Percentiles rank a stretch among this genome's conserved stretches.
Evolutionary conservation across 2,888 invertebrate species (phyloP).

Genomic region (Metellina segmentata): DNA sequence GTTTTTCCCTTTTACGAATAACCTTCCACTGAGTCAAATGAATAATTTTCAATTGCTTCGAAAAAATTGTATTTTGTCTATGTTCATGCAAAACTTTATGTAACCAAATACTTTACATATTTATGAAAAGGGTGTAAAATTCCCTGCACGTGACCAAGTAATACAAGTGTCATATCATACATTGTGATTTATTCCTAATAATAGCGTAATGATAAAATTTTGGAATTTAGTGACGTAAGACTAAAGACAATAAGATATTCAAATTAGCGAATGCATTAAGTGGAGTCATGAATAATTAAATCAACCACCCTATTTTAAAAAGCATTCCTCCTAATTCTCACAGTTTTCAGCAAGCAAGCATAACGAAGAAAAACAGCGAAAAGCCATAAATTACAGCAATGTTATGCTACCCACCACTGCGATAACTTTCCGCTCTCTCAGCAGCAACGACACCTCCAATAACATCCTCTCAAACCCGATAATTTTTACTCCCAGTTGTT

Average conservation of each 20-base stretch:
- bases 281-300: not conserved
- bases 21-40: too few species aligned
- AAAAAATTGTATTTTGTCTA: too few species aligned
- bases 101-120: too few species aligned
- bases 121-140: too few species aligned
- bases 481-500: constrained; percentile 36
- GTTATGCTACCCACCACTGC: not conserved
- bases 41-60: too few species aligned
- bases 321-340: not conserved
- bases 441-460: constrained; percentile 1
- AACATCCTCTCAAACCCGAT: constrained; percentile 40
- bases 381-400: not conserved
- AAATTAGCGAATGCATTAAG: not conserved
- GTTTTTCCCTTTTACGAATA: too few species aligned
- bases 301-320: not conserved
- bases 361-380: not conserved
- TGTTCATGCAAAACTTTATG: too few species aligned
- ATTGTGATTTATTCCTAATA: too few species aligned
- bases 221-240: not conserved
- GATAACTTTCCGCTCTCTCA: not conserved
- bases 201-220: too few species aligned
- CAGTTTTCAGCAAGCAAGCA: not conserved
- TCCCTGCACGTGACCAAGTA: too few species aligned
- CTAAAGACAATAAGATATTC: not conserved
- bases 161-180: too few species aligned